These are phyloP conservation scores for Gymnodraco acuticeps DNA, from an alignment of 2,797 vertebrate species.

Conservation along the genomic window DNA sequence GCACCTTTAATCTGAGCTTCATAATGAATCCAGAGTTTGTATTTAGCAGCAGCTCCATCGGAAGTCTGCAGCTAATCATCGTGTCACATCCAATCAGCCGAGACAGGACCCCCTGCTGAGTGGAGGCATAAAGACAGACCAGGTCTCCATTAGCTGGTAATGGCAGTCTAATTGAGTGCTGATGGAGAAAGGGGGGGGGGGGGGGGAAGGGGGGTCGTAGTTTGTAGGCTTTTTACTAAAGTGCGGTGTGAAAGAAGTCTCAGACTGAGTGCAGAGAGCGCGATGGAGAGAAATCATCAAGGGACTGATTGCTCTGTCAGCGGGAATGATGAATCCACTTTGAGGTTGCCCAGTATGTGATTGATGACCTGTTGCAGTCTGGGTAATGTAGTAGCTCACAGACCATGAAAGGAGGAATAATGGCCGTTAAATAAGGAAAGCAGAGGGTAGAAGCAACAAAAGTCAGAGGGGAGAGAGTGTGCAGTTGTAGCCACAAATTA, in stretches of 20 bases:
- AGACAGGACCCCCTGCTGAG: slow-evolving; percentile 56
- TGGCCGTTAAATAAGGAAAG: slow-evolving; percentile 38
- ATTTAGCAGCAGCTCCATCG: slow-evolving; percentile 2
- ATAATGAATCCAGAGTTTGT: slow-evolving; percentile 12
- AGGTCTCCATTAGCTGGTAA: slow-evolving; percentile 68
- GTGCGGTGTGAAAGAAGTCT: slow-evolving; percentile 54
- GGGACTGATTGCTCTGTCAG: slow-evolving; percentile 72
- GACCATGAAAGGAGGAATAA: slow-evolving; percentile 72
- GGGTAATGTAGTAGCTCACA: slow-evolving; percentile 80
- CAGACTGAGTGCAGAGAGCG: slow-evolving; percentile 40
- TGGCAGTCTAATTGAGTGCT: slow-evolving; percentile 67
- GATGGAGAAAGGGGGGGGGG: slow-evolving; percentile 46
- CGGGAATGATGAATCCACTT: slow-evolving; percentile 69
- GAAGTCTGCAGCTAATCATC: slow-evolving; percentile 48
- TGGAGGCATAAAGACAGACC: slow-evolving; percentile 38
- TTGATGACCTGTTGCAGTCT: slow-evolving; percentile 76
- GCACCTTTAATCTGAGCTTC: slow-evolving; percentile 30
- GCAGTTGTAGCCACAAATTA: not conserved
- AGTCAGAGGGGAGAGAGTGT: slow-evolving; percentile 21
- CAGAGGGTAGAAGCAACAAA: not conserved
- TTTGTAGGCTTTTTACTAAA: slow-evolving; percentile 64
- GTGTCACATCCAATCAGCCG: slow-evolving; percentile 63
- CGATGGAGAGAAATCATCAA: slow-evolving; percentile 61
- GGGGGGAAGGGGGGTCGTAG: not conserved
- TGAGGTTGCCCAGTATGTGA: slow-evolving; percentile 62